These are phyloP conservation scores for Benthosema pterotum DNA, from an alignment of 2,797 vertebrate genomes.

Conservation along the genomic window DNA sequence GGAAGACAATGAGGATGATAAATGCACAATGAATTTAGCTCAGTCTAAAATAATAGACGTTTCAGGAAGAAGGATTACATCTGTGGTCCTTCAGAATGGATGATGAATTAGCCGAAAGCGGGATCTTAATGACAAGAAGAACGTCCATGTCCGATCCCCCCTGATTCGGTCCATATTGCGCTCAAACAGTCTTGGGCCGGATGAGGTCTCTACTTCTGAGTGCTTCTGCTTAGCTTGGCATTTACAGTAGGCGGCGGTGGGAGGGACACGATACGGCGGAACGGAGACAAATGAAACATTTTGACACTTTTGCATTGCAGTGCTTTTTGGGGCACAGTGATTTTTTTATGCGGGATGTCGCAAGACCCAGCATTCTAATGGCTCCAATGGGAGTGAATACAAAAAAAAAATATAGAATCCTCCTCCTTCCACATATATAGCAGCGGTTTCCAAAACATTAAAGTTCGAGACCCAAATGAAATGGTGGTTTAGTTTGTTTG, in stretches of 20 bases:
- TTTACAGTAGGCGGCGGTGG: no score
- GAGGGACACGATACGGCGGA: no score
- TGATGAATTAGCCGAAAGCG: conserved; percentile 11
- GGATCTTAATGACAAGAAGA: background rate
- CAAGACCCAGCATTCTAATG: background rate
- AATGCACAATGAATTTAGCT: conserved; percentile 37
- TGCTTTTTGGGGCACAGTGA: background rate
- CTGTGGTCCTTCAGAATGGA: conserved; percentile 16
- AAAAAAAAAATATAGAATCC: background rate
- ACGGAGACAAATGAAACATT: background rate
- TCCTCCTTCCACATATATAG: no score
- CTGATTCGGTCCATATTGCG: background rate
- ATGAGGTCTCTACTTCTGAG: no score
- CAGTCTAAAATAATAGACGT: conserved; percentile 25
- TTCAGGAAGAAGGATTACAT: conserved; percentile 28
- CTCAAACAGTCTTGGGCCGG: background rate
- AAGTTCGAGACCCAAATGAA: no score
- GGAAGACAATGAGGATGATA: conserved; percentile 29
- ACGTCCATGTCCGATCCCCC: no score
- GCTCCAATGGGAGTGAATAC: background rate
- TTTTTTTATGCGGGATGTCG: background rate
- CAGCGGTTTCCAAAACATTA: no score
- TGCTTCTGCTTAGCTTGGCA: no score
- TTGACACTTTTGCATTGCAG: background rate
- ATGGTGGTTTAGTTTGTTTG: no score